Evolutionary conservation across 2,797 vertebrate genomes (phyloP).

Genomic region (Sitta carolinensis): DNA sequence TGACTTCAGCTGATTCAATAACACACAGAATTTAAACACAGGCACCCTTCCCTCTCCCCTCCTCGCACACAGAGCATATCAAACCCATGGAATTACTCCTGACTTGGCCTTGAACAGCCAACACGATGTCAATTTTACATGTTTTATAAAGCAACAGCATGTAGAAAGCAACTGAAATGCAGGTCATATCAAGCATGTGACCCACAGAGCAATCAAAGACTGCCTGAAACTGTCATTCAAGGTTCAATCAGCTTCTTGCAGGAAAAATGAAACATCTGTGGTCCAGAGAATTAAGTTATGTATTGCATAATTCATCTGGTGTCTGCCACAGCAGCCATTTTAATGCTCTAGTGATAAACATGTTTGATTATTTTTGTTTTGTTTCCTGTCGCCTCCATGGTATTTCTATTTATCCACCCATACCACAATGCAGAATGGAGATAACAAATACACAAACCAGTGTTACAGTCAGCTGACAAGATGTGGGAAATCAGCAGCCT

Average conservation of each 20-base stretch:
- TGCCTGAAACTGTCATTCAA: conserved; percentile 71
- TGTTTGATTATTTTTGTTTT: conserved; percentile 60
- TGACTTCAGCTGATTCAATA: conserved; percentile 19
- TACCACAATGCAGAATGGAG: background rate
- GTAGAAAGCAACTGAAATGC: conserved; percentile 67
- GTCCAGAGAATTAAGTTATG: conserved; percentile 66
- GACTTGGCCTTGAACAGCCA: conserved; percentile 57
- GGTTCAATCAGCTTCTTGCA: conserved; percentile 60
- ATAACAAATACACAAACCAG: conserved; percentile 34
- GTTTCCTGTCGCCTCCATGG: conserved; percentile 65
- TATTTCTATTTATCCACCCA: conserved; percentile 64
- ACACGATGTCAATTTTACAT: conserved; percentile 57
- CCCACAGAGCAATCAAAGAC: conserved; percentile 64
- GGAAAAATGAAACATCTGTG: conserved; percentile 69
- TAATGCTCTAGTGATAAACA: conserved; percentile 49
- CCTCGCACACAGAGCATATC: conserved; percentile 18
- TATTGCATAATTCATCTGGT: conserved; percentile 70
- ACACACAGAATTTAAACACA: conserved; percentile 26
- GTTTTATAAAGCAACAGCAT: conserved; percentile 55
- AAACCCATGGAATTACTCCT: conserved; percentile 57
- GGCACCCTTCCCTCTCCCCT: conserved; percentile 5
- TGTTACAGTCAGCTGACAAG: conserved; percentile 6
- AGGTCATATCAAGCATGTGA: conserved; percentile 65
- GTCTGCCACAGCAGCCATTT: conserved; percentile 60
- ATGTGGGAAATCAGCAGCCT: conserved; percentile 36